phyloP scores from a whole-genome alignment of 30 jellyfish, hydroid and myxozoan genomes.

The Cassiopea andromeda region DNA sequence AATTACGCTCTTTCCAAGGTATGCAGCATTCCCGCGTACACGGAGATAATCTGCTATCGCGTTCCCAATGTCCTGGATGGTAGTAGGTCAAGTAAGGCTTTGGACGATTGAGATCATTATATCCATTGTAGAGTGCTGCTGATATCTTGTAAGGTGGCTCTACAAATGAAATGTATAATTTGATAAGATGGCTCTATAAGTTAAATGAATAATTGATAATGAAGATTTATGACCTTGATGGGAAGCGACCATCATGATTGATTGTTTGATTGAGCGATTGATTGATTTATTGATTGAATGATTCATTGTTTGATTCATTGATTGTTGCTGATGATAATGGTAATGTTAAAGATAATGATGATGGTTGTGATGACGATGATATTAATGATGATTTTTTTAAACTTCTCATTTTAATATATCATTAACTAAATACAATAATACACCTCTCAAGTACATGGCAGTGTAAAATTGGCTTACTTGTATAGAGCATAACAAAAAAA shows the following conservation, averaged over 20 bases:
- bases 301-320: neutral
- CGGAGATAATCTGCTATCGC: conserved; percentile 28
- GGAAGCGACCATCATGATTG: too few species aligned
- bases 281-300: too few species aligned
- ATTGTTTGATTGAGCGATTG: too few species aligned
- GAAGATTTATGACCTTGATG: too few species aligned
- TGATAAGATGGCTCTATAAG: too few species aligned
- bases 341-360: neutral
- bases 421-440: too few species aligned
- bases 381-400: neutral
- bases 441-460: too few species aligned
- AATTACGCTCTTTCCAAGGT: conserved; percentile 41
- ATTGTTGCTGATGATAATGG: neutral
- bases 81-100: conserved; percentile 14
- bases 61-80: conserved; percentile 35
- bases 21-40: conserved; percentile 60
- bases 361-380: neutral
- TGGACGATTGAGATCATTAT: neutral
- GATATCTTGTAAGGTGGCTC: conserved; percentile 55
- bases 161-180: neutral
- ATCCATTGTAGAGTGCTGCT: conserved; percentile 30
- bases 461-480: too few species aligned
- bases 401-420: too few species aligned
- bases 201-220: too few species aligned
- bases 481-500: too few species aligned